Evolutionary conservation across 2,797 vertebrate species (phyloP).

Genomic region (Ciconia nigra): DNA sequence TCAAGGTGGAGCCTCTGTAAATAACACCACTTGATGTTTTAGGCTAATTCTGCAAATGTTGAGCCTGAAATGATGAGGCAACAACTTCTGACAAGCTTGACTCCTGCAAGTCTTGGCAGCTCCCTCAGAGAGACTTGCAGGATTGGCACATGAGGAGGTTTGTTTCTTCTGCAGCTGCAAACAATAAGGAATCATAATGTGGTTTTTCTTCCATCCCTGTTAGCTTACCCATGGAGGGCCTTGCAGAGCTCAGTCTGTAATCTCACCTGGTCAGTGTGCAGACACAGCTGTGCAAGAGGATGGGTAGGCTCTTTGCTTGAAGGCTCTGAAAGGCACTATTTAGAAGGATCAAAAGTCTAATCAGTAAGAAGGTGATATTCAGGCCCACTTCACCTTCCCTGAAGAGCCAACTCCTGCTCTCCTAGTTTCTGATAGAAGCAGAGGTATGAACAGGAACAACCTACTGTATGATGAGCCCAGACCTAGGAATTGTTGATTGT

Average conservation of each 20-base stretch:
- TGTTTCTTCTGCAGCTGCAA: not conserved
- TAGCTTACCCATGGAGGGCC: not conserved
- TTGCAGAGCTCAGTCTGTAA: not conserved
- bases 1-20: not conserved
- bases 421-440: not conserved
- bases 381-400: not conserved
- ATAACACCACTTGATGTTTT: not conserved
- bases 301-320: not conserved
- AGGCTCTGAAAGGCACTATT: not conserved
- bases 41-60: not conserved
- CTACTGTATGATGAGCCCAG: not conserved
- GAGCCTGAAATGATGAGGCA: not conserved
- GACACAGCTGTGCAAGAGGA: not conserved
- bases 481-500: not conserved
- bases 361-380: not conserved
- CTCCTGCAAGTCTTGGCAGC: not conserved
- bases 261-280: not conserved
- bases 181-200: not conserved
- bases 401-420: not conserved
- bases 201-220: not conserved
- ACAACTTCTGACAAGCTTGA: not conserved
- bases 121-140: not conserved
- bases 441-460: not conserved
- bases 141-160: not conserved
- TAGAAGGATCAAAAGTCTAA: not conserved